Evolutionary conservation across 2,113 vertebrate genomes (phyloP).

Genomic region (Antennarius striatus): DNA sequence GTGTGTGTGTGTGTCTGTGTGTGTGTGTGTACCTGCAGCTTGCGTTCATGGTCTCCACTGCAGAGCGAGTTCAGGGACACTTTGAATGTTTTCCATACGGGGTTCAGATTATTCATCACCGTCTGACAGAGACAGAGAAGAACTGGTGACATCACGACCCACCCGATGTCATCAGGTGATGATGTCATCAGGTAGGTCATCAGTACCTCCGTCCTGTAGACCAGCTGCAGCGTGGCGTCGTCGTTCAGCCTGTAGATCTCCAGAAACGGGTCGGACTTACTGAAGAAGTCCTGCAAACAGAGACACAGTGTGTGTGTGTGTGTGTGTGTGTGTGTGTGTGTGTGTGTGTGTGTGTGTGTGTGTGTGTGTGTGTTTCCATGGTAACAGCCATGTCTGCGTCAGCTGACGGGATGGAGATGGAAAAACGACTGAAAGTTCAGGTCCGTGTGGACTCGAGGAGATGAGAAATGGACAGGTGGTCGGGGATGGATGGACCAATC

Average conservation of each 20-base stretch:
- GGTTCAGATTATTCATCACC: constrained; percentile 98
- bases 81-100: constrained; percentile 96
- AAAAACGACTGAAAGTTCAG: too few relatives aligned
- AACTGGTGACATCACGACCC: too few relatives aligned
- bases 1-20: constrained; percentile 27
- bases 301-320: background rate
- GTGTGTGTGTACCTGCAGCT: constrained; percentile 85
- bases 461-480: too few relatives aligned
- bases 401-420: too few relatives aligned
- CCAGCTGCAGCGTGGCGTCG: constrained; percentile 93
- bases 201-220: constrained; percentile 94
- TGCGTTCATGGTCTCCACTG: constrained; percentile 93
- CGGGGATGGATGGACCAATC: too few relatives aligned
- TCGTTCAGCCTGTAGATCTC: constrained; percentile 97
- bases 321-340: too few relatives aligned
- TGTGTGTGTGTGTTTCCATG: too few relatives aligned
- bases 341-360: too few relatives aligned
- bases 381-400: too few relatives aligned
- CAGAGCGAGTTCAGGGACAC: constrained; percentile 97
- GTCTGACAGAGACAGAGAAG: constrained; percentile 77
- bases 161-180: too few relatives aligned
- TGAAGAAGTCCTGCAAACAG: constrained; percentile 92
- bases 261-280: constrained; percentile 96
- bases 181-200: background rate
- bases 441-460: too few relatives aligned